Evolutionary conservation across 2,888 invertebrate genomes (phyloP), one percentile per base, ranked within the genome.

Genomic region (Cerceris ruficornis): DNA sequence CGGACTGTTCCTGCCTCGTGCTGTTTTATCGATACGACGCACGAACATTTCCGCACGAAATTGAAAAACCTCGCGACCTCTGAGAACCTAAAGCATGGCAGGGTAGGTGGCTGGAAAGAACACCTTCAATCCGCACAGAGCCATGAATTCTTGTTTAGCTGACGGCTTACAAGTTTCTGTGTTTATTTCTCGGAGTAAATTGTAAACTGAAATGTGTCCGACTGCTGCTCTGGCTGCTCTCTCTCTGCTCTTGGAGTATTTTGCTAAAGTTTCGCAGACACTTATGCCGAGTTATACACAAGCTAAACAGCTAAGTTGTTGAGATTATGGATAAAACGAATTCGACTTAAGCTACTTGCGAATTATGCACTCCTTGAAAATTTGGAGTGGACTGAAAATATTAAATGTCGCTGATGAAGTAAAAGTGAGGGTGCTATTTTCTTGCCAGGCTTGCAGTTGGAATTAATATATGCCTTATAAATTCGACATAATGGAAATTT

Each of bases 1-100:
- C 41, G 42, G 59, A 8, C 7, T 46, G 41, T 50, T 46, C 77
- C 70, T 69, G 65, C 67, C 69, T 46, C 80, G 41, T 41, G 77
- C 72, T 72, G 72, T 61, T 80, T 83, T 83, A 83, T 83, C 82
- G 72, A 60, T 41, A 39, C 61, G 17, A 69, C 75, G 77, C 69
- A 71, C 70, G 83, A 77, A 83, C 82, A 14, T 81, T 70, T 73
- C 70, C 72, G 70, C 81, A 69, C 71, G 81, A 83, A 78, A 83
- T 83, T 83, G 83, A 83, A 83, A 83, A 83, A 67, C 59, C 41
- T 57, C 65, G 54, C 50, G 62, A 28, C 50, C 43, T 14, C 4
- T n/a, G 15, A 9, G 49, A 14, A 13, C 9, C 7, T 14, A 46
- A 46, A 46, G 46, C 17, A 14, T 43, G 42, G 14, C 15, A 42